phyloP scores from a whole-genome alignment of 1,140 invertebrate genomes.

The Drosophila equinoxialis region DNA sequence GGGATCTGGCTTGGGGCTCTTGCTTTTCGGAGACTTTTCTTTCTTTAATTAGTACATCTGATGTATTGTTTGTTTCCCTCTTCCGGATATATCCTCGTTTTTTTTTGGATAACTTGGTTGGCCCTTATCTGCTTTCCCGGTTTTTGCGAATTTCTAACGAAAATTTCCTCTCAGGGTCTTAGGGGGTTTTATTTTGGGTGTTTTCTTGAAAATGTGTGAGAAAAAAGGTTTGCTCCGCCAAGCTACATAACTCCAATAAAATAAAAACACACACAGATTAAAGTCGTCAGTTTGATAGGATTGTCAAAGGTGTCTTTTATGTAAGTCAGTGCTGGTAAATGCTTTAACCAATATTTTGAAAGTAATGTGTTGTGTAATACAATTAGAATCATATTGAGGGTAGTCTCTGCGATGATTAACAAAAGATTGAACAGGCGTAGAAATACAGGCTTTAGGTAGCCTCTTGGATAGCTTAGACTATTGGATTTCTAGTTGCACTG shows the following conservation, averaged over 20 bases:
- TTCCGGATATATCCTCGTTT: conserved; percentile 43
- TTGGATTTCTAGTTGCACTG: too few relatives aligned
- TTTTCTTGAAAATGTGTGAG: conserved; percentile 69
- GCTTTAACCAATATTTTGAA: background rate
- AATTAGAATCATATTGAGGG: too few relatives aligned
- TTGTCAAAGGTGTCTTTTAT: conserved; percentile 42
- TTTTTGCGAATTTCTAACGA: background rate
- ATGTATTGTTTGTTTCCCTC: conserved; percentile 14
- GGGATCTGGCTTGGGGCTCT: background rate
- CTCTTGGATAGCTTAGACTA: too few relatives aligned
- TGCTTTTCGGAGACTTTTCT: background rate
- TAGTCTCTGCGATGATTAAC: too few relatives aligned
- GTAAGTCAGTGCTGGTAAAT: background rate
- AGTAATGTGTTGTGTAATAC: background rate
- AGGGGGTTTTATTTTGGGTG: conserved; percentile 44
- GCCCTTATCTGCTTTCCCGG: background rate
- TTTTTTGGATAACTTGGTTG: conserved; percentile 33
- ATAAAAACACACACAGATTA: conserved; percentile 38
- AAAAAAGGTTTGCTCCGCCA: conserved; percentile 58
- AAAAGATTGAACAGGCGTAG: too few relatives aligned
- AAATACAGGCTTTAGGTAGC: too few relatives aligned
- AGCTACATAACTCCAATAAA: conserved; percentile 56
- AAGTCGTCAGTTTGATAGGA: conserved; percentile 23
- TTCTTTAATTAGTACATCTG: conserved; percentile 33
- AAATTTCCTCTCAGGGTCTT: conserved; percentile 55